These are phyloP conservation scores for Philaethria dido DNA, from an alignment of 2,888 invertebrate genomes.

Conservation along the genomic window DNA sequence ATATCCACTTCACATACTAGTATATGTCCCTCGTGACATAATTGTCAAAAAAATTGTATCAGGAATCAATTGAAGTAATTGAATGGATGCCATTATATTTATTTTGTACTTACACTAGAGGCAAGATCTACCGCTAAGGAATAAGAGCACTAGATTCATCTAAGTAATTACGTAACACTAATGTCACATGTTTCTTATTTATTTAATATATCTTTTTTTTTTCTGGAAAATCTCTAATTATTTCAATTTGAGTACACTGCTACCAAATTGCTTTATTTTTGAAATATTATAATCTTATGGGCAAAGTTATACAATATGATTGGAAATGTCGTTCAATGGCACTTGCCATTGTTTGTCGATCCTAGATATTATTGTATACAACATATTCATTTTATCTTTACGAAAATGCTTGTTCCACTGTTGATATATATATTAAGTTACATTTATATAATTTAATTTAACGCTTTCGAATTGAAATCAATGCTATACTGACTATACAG, in stretches of 20 bases:
- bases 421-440: not conserved
- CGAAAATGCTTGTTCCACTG: constrained; percentile 28
- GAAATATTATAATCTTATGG: not conserved
- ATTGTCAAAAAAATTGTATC: not conserved
- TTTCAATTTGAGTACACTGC: constrained; percentile 15
- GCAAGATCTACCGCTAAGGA: constrained; percentile 52
- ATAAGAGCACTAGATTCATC: constrained; percentile 24
- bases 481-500: constrained; percentile 1
- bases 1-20: not conserved
- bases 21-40: not conserved
- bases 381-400: not conserved
- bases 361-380: not conserved
- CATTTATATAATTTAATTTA: not conserved
- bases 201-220: not conserved
- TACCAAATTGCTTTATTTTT: constrained; percentile 5
- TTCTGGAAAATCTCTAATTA: constrained; percentile 19
- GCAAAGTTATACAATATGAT: not conserved
- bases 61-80: not conserved
- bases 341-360: not conserved
- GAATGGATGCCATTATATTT: constrained; percentile 2
- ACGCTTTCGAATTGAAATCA: constrained; percentile 6
- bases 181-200: constrained; percentile 4
- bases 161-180: constrained; percentile 19
- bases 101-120: constrained; percentile 57
- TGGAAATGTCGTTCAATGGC: too few species aligned